These are phyloP conservation scores for Terebella lapidaria DNA, from an alignment of 2,888 invertebrate genomes.

Conservation along the genomic window DNA sequence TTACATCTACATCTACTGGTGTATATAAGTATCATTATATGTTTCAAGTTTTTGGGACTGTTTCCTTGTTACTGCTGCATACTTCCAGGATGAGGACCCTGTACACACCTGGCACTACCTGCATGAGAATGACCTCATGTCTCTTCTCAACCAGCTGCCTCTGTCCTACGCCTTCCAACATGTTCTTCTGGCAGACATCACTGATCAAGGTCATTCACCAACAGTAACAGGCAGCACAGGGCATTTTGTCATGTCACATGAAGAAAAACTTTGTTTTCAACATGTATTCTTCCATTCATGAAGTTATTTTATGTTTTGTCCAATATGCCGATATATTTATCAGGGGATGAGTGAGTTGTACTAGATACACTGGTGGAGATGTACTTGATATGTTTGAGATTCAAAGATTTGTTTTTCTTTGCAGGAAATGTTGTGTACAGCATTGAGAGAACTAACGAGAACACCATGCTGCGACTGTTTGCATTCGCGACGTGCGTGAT, in stretches of 20 bases:
- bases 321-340: neutral
- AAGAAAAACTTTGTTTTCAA: too few relatives aligned
- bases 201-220: neutral
- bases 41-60: too few relatives aligned
- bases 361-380: too few relatives aligned
- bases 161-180: constrained; percentile 65
- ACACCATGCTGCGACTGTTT: constrained; percentile 64
- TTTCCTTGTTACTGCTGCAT: too few relatives aligned
- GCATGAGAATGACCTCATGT: constrained; percentile 71
- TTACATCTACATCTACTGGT: too few relatives aligned
- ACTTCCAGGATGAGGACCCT: constrained; percentile 62
- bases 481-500: constrained; percentile 68
- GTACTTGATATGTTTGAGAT: too few relatives aligned
- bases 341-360: neutral
- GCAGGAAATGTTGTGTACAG: constrained; percentile 10
- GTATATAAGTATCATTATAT: too few relatives aligned
- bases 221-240: too few relatives aligned
- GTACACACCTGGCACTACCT: constrained; percentile 58
- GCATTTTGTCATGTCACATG: too few relatives aligned
- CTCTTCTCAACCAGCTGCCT: constrained; percentile 71
- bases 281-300: too few relatives aligned
- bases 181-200: constrained; percentile 42
- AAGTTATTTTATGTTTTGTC: too few relatives aligned
- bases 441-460: constrained; percentile 57
- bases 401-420: too few relatives aligned